Evolutionary conservation across 2,113 vertebrate genomes (phyloP).

Genomic region (Pandion haliaetus): DNA sequence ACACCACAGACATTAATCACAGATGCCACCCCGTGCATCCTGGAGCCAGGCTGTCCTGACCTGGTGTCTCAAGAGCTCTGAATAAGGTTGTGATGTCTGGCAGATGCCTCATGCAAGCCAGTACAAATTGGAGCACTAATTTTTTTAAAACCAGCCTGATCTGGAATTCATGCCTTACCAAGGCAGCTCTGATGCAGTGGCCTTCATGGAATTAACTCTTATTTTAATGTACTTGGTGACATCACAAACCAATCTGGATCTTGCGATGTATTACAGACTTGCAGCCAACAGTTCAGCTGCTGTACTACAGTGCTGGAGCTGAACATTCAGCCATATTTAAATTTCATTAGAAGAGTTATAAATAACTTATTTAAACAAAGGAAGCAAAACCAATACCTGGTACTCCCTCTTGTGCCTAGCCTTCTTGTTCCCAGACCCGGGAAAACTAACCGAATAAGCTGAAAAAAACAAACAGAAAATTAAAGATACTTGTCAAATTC

Average conservation of each 20-base stretch:
- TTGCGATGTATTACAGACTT: neutral
- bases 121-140: neutral
- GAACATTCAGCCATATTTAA: neutral
- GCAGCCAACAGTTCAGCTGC: neutral
- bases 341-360: neutral
- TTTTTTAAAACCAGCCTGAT: neutral
- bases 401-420: slow-evolving; percentile 57
- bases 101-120: neutral
- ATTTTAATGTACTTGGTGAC: neutral
- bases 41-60: neutral
- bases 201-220: neutral
- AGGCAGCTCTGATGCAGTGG: neutral
- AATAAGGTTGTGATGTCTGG: neutral
- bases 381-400: slow-evolving; percentile 51
- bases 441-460: slow-evolving; percentile 68
- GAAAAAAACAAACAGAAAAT: neutral
- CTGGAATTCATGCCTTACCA: neutral
- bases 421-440: slow-evolving; percentile 62
- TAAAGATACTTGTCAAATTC: neutral
- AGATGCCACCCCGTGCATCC: neutral
- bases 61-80: neutral
- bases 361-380: neutral
- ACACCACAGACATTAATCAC: neutral
- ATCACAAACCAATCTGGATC: neutral
- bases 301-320: neutral